These are phyloP conservation scores for Tapera naevia DNA, from an alignment of 2,797 vertebrate species.

Conservation along the genomic window DNA sequence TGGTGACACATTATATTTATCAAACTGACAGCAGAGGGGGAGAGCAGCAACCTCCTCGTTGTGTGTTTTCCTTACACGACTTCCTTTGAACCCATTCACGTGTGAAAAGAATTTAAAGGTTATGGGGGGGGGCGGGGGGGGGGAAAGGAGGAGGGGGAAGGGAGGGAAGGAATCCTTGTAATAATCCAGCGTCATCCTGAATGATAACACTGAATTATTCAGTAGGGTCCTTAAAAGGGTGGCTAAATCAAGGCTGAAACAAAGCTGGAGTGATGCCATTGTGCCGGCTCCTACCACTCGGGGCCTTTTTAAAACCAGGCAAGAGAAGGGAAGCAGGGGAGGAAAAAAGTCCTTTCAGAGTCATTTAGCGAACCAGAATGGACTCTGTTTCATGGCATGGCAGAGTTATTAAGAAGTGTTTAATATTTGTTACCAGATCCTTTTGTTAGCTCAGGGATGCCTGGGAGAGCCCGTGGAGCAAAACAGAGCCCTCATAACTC, in stretches of 20 bases:
- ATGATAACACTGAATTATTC: constrained; percentile 97
- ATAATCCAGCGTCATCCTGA: constrained; percentile 79
- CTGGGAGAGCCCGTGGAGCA: not conserved
- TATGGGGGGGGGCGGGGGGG: constrained; percentile 75
- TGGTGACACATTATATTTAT: constrained; percentile 98
- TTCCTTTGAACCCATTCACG: constrained; percentile 79
- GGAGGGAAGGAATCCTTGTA: constrained; percentile 65
- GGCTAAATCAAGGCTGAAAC: constrained; percentile 84
- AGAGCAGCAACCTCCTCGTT: constrained; percentile 83
- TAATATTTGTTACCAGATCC: constrained; percentile 85
- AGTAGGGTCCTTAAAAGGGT: constrained; percentile 85
- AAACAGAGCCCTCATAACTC: not conserved
- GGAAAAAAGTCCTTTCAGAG: constrained; percentile 74
- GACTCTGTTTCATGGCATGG: constrained; percentile 73
- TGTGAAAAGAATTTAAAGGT: constrained; percentile 81
- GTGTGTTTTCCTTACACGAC: constrained; percentile 85
- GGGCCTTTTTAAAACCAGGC: constrained; percentile 75
- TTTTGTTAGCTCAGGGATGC: constrained; percentile 41
- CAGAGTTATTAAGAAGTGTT: constrained; percentile 87
- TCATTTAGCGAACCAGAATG: constrained; percentile 75
- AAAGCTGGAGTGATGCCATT: constrained; percentile 79
- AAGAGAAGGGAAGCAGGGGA: constrained; percentile 65
- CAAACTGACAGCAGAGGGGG: constrained; percentile 88
- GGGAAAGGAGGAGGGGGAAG: constrained; percentile 71
- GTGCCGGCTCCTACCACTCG: constrained; percentile 67